phyloP scores from a whole-genome alignment of 1,140 invertebrate species.

The Drosophila novamexicana region DNA sequence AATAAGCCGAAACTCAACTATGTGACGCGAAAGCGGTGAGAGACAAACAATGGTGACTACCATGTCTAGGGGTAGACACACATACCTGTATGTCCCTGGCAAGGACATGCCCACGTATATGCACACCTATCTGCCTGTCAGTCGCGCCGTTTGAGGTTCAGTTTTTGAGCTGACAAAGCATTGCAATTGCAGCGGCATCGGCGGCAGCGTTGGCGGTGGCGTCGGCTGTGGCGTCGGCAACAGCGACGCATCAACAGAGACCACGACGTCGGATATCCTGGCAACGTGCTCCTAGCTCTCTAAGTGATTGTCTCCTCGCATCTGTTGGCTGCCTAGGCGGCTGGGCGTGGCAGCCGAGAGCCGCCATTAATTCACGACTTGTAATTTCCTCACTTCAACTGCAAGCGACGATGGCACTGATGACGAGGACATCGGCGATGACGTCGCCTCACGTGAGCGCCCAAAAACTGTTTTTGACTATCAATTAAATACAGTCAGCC shows the following conservation, averaged over 20 bases:
- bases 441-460: conserved; percentile 39
- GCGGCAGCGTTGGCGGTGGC: conserved; percentile 15
- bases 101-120: conserved; percentile 52
- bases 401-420: conserved; percentile 39
- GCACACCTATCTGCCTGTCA: conserved; percentile 34
- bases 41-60: conserved; percentile 57
- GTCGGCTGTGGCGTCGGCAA: conserved; percentile 14
- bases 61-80: conserved; percentile 12
- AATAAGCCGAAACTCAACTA: conserved; percentile 47
- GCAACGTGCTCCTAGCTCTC: conserved; percentile 62
- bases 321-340: not conserved
- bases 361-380: conserved; percentile 81
- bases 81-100: conserved; percentile 14
- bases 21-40: not conserved
- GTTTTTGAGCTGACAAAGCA: conserved; percentile 82
- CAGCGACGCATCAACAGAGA: conserved; percentile 32
- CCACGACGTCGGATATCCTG: conserved; percentile 76
- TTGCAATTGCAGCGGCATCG: conserved; percentile 66
- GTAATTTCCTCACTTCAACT: conserved; percentile 82
- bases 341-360: not conserved
- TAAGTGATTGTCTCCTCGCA: conserved; percentile 55
- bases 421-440: conserved; percentile 25
- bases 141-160: conserved; percentile 68
- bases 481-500: conserved; percentile 66
- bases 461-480: conserved; percentile 68